Base-by-base conservation (phyloP, 1,140 invertebrate species). In the Zaprionus capensis region DNA sequence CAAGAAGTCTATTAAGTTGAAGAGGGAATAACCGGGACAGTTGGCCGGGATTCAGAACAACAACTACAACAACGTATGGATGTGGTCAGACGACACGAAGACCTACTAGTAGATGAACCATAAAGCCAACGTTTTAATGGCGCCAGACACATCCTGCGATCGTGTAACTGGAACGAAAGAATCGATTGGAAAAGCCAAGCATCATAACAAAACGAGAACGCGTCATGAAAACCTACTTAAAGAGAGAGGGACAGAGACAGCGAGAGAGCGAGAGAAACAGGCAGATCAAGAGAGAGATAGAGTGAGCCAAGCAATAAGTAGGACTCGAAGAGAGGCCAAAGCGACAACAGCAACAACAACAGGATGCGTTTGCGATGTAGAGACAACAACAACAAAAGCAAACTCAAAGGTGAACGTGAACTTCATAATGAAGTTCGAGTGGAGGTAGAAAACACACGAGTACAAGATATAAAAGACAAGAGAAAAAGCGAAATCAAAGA, bases 401-500 rank as follows among this genome's bases (percentile, higher is more conserved):
- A 71, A 71, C 55, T 55, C 51, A 87, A 87, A 87, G 83, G 83
- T 87, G 81, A 87, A 80, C 80, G 82, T 81, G 61, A 87, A 87
- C 81, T 58, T 87, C 78, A 88, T 87, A 14, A 87, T 87, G 73
- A 84, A 46, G 62, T 71, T 74, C 20, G 55, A 66, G 36, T 46
- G 20, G 62, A 70, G 55, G 49, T 65, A 59, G 41, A 57, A 77
- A 26, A 76, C 73, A 80, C 44, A 51, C 49, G n/a, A 63, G 36
- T 20, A 71, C 55, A 64, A 17, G 41, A 46, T 41, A 59, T 72
- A 69, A 49, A 63, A 57, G 63, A 36, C 15, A 78, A 80, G 82
- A 79, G 67, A 74, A 87, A 88, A 87, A 81, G 81, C 84, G 81
- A 87, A 87, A 87, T 87, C 84, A 87, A 88, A 88, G 84, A 88